Conservation (phyloP, 2,113 vertebrate genomes). For the Pitta sordida region DNA sequence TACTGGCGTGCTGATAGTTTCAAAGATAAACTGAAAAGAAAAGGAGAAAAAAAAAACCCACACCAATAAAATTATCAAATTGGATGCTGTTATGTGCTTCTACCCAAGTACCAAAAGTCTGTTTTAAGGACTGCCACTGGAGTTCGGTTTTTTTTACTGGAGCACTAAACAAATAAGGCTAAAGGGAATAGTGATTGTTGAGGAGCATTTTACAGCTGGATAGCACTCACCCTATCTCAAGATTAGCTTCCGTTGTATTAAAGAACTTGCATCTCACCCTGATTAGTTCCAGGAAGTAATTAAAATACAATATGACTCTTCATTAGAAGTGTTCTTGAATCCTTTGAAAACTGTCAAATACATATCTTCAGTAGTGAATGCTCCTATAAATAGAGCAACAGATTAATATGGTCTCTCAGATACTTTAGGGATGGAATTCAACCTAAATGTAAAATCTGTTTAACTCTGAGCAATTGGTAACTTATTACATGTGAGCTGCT, state of each 20-base stretch:
- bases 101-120: background rate
- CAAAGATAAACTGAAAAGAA: background rate
- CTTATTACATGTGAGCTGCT: background rate
- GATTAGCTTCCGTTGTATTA: background rate
- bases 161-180: background rate
- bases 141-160: background rate
- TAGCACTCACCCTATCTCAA: background rate
- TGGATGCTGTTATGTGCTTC: background rate
- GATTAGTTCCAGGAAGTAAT: background rate
- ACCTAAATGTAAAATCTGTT: background rate
- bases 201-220: background rate
- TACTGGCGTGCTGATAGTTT: background rate
- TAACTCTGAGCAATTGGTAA: background rate
- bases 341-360: background rate
- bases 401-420: background rate
- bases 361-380: background rate
- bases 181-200: background rate
- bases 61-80: background rate
- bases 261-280: background rate
- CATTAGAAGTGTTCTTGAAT: background rate
- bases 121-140: background rate
- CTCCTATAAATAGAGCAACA: background rate
- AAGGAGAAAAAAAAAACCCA: accelerated
- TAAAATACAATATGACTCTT: background rate
- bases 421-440: background rate